Percentiles rank a stretch among this genome's conserved stretches.
phyloP scores from a whole-genome alignment of 2,888 invertebrate species.

The Ophion costatus region DNA sequence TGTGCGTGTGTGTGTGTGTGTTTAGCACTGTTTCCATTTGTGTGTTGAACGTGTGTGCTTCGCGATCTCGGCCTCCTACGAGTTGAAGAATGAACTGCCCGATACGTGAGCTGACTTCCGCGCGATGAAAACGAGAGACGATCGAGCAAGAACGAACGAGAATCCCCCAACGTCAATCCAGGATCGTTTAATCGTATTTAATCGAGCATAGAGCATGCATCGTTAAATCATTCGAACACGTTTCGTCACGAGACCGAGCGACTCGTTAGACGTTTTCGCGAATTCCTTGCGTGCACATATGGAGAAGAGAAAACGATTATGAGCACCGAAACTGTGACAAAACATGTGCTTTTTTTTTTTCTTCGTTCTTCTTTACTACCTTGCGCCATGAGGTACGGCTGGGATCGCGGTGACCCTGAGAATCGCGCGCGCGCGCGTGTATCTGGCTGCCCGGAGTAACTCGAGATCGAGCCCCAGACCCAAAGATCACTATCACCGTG shows the following conservation, averaged over 20 bases:
- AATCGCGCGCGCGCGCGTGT: conserved; percentile 5
- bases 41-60: conserved; percentile 27
- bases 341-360: neutral
- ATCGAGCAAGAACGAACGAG: conserved; percentile 52
- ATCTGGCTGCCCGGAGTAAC: conserved; percentile 51
- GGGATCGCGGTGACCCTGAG: conserved; percentile 39
- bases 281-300: neutral
- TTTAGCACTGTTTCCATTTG: conserved; percentile 26
- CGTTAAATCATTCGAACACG: conserved; percentile 53
- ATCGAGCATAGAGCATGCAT: conserved; percentile 55
- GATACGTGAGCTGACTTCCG: conserved; percentile 75
- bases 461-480: conserved; percentile 58
- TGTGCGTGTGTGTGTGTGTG: conserved; percentile 9
- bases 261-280: neutral
- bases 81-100: conserved; percentile 75
- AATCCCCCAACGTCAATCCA: conserved; percentile 59
- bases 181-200: conserved; percentile 64
- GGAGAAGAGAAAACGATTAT: neutral
- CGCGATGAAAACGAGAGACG: conserved; percentile 44
- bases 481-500: conserved; percentile 76
- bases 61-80: conserved; percentile 66
- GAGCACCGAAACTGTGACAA: conserved; percentile 16
- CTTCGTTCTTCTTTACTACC: neutral
- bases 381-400: conserved; percentile 31
- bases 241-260: conserved; percentile 19